phyloP scores from a whole-genome alignment of 1,140 invertebrate genomes.

The Trachymyrmex cornetzi region DNA sequence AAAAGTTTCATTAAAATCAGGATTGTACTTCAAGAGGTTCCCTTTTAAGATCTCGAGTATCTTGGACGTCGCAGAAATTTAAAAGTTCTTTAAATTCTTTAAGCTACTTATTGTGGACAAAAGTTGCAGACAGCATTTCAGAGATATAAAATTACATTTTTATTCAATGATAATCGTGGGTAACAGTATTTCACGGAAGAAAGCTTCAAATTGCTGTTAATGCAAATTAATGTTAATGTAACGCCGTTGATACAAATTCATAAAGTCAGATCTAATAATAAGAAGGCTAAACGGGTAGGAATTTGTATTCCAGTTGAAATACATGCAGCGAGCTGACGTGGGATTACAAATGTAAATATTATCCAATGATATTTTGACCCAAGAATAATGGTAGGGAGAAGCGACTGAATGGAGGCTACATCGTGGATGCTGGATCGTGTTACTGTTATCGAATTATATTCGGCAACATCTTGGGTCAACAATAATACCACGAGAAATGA shows the following conservation, averaged over 20 bases:
- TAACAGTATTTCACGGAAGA: not conserved
- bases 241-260: slow-evolving; percentile 10
- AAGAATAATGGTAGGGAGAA: not conserved
- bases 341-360: slow-evolving; percentile 32
- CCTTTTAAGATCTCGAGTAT: not conserved
- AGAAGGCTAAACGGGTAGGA: slow-evolving; percentile 1
- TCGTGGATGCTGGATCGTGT: slow-evolving; percentile 8
- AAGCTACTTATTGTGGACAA: not conserved
- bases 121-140: not conserved
- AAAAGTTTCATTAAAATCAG: no score
- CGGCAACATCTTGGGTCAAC: slow-evolving; percentile 15
- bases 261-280: not conserved
- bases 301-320: not conserved
- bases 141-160: slow-evolving; percentile 7
- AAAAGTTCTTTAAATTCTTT: not conserved
- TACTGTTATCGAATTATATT: slow-evolving; percentile 43
- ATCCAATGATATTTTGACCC: slow-evolving; percentile 41
- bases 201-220: slow-evolving; percentile 5
- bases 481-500: slow-evolving; percentile 25
- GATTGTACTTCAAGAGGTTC: no score
- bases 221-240: slow-evolving; percentile 30
- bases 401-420: not conserved
- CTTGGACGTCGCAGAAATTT: not conserved
- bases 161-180: not conserved
- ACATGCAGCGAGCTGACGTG: not conserved